These are phyloP conservation scores for Eurypyga helias DNA, from an alignment of 2,113 vertebrate species.

Conservation along the genomic window DNA sequence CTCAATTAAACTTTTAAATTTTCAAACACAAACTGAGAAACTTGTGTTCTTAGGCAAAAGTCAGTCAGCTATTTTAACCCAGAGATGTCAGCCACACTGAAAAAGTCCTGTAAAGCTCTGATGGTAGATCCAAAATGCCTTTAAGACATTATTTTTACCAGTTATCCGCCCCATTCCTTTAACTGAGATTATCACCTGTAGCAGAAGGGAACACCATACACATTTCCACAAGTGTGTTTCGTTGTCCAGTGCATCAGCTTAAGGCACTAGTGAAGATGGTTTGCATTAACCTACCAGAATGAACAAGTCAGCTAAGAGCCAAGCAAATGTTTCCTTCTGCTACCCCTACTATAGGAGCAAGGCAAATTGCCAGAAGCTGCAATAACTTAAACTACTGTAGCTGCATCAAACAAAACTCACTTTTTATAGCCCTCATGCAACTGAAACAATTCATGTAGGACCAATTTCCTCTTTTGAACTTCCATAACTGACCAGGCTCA, in stretches of 20 bases:
- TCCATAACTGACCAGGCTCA: background rate
- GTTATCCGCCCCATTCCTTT: background rate
- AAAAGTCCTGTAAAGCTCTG: background rate
- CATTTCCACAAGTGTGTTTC: background rate
- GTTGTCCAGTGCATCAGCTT: background rate
- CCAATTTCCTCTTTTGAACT: background rate
- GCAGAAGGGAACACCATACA: background rate
- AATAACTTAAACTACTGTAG: background rate
- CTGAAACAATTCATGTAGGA: slow-evolving; percentile 19
- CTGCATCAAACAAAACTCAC: slow-evolving; percentile 37
- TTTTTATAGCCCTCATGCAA: slow-evolving; percentile 42
- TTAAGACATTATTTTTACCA: background rate
- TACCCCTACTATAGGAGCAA: background rate
- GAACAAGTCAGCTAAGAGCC: background rate
- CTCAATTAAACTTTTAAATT: background rate
- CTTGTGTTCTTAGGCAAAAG: background rate
- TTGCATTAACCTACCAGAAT: background rate
- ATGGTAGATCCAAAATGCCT: background rate
- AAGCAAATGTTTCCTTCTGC: background rate
- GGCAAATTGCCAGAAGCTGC: background rate
- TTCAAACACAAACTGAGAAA: background rate
- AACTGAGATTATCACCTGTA: background rate
- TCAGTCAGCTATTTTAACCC: background rate
- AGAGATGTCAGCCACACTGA: background rate
- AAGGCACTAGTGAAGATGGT: background rate